Base-by-base conservation (phyloP, 2,797 vertebrate species). In the Oreonectes daqikongensis region DNA sequence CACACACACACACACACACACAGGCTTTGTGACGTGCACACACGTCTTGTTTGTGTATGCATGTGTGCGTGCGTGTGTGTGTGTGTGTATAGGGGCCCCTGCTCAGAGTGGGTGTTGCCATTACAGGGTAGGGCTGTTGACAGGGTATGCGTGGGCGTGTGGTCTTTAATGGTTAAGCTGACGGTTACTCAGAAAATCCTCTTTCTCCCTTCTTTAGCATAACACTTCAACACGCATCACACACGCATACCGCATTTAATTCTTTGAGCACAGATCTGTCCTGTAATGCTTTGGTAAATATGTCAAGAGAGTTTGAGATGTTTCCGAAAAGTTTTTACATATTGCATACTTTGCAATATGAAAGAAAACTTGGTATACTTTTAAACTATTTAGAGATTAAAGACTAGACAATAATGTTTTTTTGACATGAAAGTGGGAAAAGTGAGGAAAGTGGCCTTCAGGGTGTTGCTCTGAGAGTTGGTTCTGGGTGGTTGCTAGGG, bases 61-160 rank as follows among this genome's bases (percentile, higher is more conserved):
- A 8, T 46, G 30, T 77, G 67, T 81, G 24, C 53, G 12, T 46
- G 30, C 12, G 71, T 81, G 50, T 53, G 26, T 32, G n/a, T 32
- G 26, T 71, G 80, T 83, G 81, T 86, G 80, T 87, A 64, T 85
- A 81, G 73, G 44, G 72, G 32, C 72, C 52, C 60, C 52, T 75
- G 65, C 48, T 75, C 64, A 52, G 88, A 86, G 90, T 91, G 89
- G 91, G 89, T 82, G 90, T 85, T 87, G 53, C 72, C 77, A 82
- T 92, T 85, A 90, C 90, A 91, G 90, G 89, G 90, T 85, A 85
- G 88, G 89, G 88, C 90, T 89, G 88, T 90, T 90, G 89, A 89
- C 90, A 89, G 91, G 87, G 85, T 87, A 67, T 78, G 89, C 87
- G 91, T 92, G 91, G 90, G 91, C 85, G 89, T 91, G 90, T 85